phyloP scores from a whole-genome alignment of 2,888 invertebrate species.

The Lochmaea crataegi region DNA sequence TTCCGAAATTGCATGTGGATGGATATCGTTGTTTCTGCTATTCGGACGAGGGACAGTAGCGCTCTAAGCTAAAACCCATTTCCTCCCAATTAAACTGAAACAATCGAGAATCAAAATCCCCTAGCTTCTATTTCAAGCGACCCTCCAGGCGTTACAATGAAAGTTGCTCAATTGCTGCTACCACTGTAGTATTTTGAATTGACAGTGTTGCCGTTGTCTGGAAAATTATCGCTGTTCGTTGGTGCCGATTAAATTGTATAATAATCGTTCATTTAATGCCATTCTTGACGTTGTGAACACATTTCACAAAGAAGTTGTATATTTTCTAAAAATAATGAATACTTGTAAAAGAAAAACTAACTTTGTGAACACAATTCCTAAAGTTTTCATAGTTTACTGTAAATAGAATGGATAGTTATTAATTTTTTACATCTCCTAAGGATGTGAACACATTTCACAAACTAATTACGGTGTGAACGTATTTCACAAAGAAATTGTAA shows the following conservation, averaged over 20 bases:
- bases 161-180: constrained; percentile 23
- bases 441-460: too few species aligned
- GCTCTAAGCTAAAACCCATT: constrained; percentile 19
- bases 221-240: not conserved
- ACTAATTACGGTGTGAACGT: too few species aligned
- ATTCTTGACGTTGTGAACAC: too few species aligned
- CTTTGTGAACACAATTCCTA: too few species aligned
- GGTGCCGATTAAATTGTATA: not conserved
- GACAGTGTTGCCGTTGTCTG: not conserved
- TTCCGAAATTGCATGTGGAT: not conserved
- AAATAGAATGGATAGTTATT: too few species aligned
- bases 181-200: not conserved
- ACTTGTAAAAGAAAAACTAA: too few species aligned
- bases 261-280: not conserved
- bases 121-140: constrained; percentile 22
- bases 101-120: constrained; percentile 35
- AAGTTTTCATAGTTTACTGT: too few species aligned
- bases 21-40: not conserved
- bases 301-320: too few species aligned
- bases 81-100: constrained; percentile 28
- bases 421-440: too few species aligned
- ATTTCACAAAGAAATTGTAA: too few species aligned
- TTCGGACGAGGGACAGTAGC: not conserved
- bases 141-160: constrained; percentile 29
- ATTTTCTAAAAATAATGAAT: too few species aligned